Conservation (phyloP, 2,888 invertebrate species). For the Harmothoe impar region DNA sequence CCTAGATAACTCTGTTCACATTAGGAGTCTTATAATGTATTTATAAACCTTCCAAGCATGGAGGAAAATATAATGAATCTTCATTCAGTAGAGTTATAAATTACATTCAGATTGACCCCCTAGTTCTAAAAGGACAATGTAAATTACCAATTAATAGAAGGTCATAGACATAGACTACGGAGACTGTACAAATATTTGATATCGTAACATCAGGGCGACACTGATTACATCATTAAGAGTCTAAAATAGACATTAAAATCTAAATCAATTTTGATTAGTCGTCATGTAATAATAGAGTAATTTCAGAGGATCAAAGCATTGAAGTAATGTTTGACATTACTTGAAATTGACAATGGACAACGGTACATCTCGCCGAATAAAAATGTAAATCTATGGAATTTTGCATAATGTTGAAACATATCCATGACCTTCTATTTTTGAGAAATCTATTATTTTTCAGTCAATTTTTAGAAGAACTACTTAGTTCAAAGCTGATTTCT, state of each 20-base stretch:
- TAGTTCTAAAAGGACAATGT: conserved; percentile 20
- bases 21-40: conserved; percentile 25
- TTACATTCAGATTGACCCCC: neutral
- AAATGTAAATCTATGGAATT: neutral
- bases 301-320: no score
- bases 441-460: neutral
- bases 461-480: neutral
- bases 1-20: conserved; percentile 46
- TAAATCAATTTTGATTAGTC: no score
- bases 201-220: no score
- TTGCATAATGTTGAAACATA: neutral
- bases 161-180: conserved; percentile 28
- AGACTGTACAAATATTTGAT: neutral
- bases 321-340: no score
- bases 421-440: conserved; percentile 48
- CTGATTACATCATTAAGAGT: no score
- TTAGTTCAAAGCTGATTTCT: neutral
- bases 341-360: no score
- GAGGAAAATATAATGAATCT: neutral
- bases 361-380: no score
- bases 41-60: conserved; percentile 26
- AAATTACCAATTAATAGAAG: conserved; percentile 37
- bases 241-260: no score
- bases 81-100: conserved; percentile 32
- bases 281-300: no score